Evolutionary conservation across 2,113 vertebrate genomes (phyloP).

Genomic region (Pseudois nayaur): DNA sequence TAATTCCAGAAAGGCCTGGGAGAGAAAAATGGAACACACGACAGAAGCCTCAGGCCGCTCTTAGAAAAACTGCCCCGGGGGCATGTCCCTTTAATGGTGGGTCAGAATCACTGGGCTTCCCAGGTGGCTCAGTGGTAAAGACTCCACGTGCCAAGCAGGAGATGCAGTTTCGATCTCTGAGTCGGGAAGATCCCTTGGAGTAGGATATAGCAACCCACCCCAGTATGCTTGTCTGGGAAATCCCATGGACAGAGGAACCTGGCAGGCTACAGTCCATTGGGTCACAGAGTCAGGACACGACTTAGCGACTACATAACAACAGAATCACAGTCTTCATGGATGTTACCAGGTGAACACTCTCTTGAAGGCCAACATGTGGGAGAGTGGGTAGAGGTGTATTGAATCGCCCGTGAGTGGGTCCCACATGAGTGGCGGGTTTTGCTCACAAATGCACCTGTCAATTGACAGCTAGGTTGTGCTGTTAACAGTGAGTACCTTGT

Average conservation of each 20-base stretch:
- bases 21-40: background rate
- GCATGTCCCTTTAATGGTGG: background rate
- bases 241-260: background rate
- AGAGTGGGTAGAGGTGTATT: background rate
- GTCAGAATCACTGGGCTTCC: background rate
- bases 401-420: background rate
- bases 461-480: fast-evolving
- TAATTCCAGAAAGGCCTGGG: background rate
- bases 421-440: too few relatives aligned
- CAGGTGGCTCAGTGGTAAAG: background rate
- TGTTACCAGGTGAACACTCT: background rate
- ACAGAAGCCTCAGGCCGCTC: background rate
- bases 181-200: background rate
- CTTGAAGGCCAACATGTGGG: background rate
- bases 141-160: background rate
- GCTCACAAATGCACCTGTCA: background rate
- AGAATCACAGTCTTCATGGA: fast-evolving
- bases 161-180: background rate
- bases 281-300: background rate
- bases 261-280: background rate
- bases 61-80: background rate
- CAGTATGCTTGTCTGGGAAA: background rate
- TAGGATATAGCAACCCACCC: background rate
- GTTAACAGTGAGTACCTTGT: background rate
- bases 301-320: background rate